Base-by-base conservation (phyloP, 2,888 invertebrate genomes). In the Nebria salina region DNA sequence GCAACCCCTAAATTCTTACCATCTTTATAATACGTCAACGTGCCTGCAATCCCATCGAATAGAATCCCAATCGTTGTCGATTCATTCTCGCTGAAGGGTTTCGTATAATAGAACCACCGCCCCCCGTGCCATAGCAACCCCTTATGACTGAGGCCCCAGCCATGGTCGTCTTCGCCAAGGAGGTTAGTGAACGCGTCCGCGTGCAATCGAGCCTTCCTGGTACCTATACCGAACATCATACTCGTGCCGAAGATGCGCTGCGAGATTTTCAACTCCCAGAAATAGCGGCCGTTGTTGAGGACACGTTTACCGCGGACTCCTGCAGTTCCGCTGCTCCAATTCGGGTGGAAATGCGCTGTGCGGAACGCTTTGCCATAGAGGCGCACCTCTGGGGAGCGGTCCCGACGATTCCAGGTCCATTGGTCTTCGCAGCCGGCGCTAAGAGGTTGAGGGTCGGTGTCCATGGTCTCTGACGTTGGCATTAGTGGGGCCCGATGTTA, bases 61-160 rank as follows among this genome's bases (percentile, higher is more conserved):
- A 94, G 89, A 34, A 95, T 87, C 1, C 94, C 94, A 65, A 95
- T 90, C 42, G 91, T 91, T 0, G 94, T 93, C 8, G 93, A 90
- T 85, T 92, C 91, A 86, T 94, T 94, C 86, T 94, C 94, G 83
- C 91, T 89, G 86, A 95, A 94, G 0, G 93, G 92, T 85, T 92
- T 92, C 2, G 93, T 93, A 86, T 93, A 94, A 80, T 91, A 89
- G 64, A 68, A 88, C 86, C 92, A 92, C 77, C 91, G 89, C 15
- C 94, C 94, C 26, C 90, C 90, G 86, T 94, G 94, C 93, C 93
- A 94, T 0, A 94, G 86, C 7, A 92, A 85, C 5, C 95, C 95
- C 87, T 94, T 94, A 86, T 95, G 94, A 0, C 94, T 94, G 25
- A 95, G 87, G 0, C 94, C 94, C 94, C 94, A 95, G 75, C 94